These are phyloP conservation scores for Gibbula magus DNA, from an alignment of 2,888 invertebrate genomes.

Conservation along the genomic window DNA sequence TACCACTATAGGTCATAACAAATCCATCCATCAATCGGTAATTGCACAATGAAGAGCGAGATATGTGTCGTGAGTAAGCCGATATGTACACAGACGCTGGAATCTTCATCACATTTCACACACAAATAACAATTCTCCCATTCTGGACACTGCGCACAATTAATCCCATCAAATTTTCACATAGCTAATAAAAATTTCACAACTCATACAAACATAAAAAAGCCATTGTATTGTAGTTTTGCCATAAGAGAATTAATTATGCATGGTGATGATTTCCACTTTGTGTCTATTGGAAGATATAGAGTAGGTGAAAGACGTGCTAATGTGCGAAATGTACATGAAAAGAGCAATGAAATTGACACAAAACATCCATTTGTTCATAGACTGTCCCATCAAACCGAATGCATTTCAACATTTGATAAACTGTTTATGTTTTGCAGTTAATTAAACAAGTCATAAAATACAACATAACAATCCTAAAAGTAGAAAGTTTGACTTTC, in stretches of 20 bases:
- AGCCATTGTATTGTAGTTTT: constrained; percentile 4
- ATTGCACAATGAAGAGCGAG: not conserved
- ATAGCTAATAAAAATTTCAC: not conserved
- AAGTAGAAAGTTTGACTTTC: no score
- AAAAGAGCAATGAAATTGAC: constrained; percentile 7
- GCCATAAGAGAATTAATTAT: not conserved
- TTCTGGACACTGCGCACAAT: not conserved
- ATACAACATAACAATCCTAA: no score
- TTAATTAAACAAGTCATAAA: no score
- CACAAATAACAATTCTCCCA: not conserved
- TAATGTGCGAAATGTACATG: constrained; percentile 4
- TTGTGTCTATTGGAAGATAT: not conserved
- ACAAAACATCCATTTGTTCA: not conserved
- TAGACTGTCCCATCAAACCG: no score
- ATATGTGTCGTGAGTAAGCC: not conserved
- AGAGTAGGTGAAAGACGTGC: not conserved
- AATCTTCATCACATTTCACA: constrained; percentile 5
- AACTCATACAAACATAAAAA: constrained; percentile 3
- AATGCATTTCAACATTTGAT: no score
- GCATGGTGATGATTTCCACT: not conserved
- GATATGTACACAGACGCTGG: not conserved
- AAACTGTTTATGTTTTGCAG: no score
- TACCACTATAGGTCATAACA: not conserved
- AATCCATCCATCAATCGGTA: not conserved
- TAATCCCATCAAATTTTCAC: constrained; percentile 11